Percentiles rank a stretch among this genome's conserved stretches.
Evolutionary conservation across 2,888 invertebrate species (phyloP).

Genomic region (Omphaloscelis lunosa): DNA sequence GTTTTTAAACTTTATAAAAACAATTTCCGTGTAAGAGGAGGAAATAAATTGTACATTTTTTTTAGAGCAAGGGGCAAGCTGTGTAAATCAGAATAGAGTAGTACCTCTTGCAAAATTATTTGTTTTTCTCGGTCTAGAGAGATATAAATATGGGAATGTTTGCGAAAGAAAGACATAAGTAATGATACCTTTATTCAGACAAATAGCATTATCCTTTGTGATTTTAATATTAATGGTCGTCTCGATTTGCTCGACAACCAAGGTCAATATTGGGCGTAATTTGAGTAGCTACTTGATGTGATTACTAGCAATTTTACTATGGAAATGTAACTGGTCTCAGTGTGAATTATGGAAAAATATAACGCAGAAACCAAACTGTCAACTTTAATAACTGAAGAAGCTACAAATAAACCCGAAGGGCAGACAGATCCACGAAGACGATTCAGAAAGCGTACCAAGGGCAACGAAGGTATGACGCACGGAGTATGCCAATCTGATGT

Average conservation of each 20-base stretch:
- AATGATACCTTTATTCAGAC: constrained; percentile 33
- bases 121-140: constrained; percentile 23
- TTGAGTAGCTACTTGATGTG: neutral
- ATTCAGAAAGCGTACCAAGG: constrained; percentile 51
- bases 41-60: constrained; percentile 29
- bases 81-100: constrained; percentile 39
- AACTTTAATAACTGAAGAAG: constrained; percentile 13
- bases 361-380: constrained; percentile 23
- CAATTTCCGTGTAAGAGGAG: constrained; percentile 36
- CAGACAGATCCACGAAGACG: constrained; percentile 6
- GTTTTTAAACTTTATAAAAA: constrained; percentile 53
- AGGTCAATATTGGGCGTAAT: constrained; percentile 14
- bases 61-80: constrained; percentile 15
- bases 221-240: constrained; percentile 43
- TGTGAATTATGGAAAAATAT: constrained; percentile 3
- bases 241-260: constrained; percentile 18
- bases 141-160: constrained; percentile 38
- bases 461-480: constrained; percentile 60
- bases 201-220: constrained; percentile 38
- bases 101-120: constrained; percentile 26
- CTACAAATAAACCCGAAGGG: constrained; percentile 43
- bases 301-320: neutral
- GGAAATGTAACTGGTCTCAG: neutral
- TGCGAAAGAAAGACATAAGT: constrained; percentile 42
- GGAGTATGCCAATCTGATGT: constrained; percentile 37